Evolutionary conservation across 2,888 invertebrate species (phyloP).

Genomic region (Argynnis bischoffii): DNA sequence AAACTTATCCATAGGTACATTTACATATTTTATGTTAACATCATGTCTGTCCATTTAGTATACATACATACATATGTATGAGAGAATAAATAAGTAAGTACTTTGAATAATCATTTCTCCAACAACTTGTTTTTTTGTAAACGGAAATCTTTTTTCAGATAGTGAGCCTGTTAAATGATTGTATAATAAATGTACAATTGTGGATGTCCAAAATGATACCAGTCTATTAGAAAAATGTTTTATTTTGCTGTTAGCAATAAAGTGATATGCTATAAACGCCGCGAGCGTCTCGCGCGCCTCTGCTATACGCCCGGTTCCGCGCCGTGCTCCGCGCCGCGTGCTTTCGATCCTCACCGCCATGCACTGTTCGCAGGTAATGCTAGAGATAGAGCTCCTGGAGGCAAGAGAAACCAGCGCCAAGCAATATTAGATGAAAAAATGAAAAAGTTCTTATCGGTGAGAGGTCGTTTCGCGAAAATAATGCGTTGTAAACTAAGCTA

Average conservation of each 20-base stretch:
- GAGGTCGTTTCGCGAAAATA: constrained; percentile 67
- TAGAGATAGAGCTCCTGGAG: constrained; percentile 84
- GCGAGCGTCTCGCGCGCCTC: constrained; percentile 60
- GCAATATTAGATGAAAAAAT: constrained; percentile 96
- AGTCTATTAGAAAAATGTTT: constrained; percentile 1
- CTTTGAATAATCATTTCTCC: constrained; percentile 25
- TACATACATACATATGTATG: constrained; percentile 38
- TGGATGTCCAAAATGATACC: constrained; percentile 3
- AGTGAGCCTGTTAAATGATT: constrained; percentile 41
- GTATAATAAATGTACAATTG: constrained; percentile 6
- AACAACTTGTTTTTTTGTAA: constrained; percentile 22
- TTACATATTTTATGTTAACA: constrained; percentile 51
- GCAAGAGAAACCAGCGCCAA: constrained; percentile 90
- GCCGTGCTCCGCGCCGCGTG: constrained; percentile 45
- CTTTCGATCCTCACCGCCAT: constrained; percentile 65
- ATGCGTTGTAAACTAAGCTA: constrained; percentile 73
- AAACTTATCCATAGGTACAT: constrained; percentile 67
- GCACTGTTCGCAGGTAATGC: constrained; percentile 80
- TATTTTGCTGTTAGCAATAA: not conserved
- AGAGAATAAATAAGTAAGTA: constrained; percentile 40
- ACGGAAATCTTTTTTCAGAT: constrained; percentile 54
- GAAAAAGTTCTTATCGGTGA: constrained; percentile 96
- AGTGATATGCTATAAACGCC: constrained; percentile 30
- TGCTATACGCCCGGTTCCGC: constrained; percentile 66
- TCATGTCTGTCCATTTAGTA: constrained; percentile 66